Percentiles rank a stretch among this genome's conserved stretches.
Conservation (phyloP, 1,140 invertebrate species). For the Lordiphosa clarofinis region DNA sequence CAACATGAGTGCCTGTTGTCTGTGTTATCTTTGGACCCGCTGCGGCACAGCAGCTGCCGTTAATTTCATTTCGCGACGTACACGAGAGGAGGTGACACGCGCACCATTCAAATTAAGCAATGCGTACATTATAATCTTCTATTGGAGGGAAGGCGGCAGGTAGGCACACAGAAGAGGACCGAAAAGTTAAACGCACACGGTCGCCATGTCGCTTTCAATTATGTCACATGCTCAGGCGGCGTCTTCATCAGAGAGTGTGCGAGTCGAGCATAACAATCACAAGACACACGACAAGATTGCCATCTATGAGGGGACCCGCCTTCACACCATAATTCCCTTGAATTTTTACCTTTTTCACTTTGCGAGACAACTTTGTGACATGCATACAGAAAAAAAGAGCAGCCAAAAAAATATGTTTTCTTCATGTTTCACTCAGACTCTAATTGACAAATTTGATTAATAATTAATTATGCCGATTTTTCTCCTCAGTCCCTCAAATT, state of each 20-base stretch:
- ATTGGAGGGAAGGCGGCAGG: constrained; percentile 26
- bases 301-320: constrained; percentile 39
- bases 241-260: constrained; percentile 42
- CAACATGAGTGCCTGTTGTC: constrained; percentile 51
- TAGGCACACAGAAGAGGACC: constrained; percentile 5
- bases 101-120: constrained; percentile 67
- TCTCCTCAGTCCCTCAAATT: too few relatives aligned
- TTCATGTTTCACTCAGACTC: constrained; percentile 22
- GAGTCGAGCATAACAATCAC: constrained; percentile 60
- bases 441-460: constrained; percentile 73
- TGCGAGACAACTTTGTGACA: constrained; percentile 55
- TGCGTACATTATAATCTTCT: constrained; percentile 74
- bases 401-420: constrained; percentile 2
- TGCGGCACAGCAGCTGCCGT: constrained; percentile 40
- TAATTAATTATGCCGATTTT: constrained; percentile 63
- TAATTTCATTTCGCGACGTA: constrained; percentile 63
- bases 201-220: constrained; percentile 67
- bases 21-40: constrained; percentile 12
- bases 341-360: constrained; percentile 71
- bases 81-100: constrained; percentile 31
- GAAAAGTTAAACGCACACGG: constrained; percentile 47
- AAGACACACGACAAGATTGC: constrained; percentile 47
- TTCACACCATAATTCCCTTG: constrained; percentile 28
- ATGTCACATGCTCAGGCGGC: constrained; percentile 62
- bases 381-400: constrained; percentile 48